Conservation (phyloP, 2,797 vertebrate species). For the Protosalanx chinensis region DNA sequence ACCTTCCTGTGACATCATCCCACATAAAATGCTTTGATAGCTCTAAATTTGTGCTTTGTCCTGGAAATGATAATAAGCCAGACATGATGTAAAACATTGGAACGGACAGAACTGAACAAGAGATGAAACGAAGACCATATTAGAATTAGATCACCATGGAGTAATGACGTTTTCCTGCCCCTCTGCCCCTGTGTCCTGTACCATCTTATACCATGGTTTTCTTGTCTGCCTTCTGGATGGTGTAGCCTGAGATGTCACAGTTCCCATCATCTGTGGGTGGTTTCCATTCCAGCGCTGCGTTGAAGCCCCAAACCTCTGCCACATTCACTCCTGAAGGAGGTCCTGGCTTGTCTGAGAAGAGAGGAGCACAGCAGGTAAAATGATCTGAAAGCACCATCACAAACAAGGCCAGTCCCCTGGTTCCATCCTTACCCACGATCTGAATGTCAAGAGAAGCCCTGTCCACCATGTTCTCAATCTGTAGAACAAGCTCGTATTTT, state of each 20-base stretch:
- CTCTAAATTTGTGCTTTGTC: no score
- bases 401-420: background rate
- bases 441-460: constrained; percentile 74
- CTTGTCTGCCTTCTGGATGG: constrained; percentile 89
- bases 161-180: background rate
- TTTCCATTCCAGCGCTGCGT: constrained; percentile 84
- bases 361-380: background rate
- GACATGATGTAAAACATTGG: no score
- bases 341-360: constrained; percentile 79
- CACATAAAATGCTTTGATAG: no score
- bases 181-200: background rate
- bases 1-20: constrained; percentile 28
- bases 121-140: no score
- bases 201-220: constrained; percentile 81
- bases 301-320: constrained; percentile 89
- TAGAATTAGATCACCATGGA: no score
- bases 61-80: no score
- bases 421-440: constrained; percentile 73
- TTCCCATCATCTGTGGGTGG: constrained; percentile 84
- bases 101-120: no score
- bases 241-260: constrained; percentile 82
- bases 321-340: constrained; percentile 73
- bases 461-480: constrained; percentile 90
- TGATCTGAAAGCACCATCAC: background rate
- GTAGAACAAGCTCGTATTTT: constrained; percentile 78